Evolutionary conservation across 1,140 invertebrate genomes (phyloP).

Genomic region (Trichomalopsis sarcophagae): DNA sequence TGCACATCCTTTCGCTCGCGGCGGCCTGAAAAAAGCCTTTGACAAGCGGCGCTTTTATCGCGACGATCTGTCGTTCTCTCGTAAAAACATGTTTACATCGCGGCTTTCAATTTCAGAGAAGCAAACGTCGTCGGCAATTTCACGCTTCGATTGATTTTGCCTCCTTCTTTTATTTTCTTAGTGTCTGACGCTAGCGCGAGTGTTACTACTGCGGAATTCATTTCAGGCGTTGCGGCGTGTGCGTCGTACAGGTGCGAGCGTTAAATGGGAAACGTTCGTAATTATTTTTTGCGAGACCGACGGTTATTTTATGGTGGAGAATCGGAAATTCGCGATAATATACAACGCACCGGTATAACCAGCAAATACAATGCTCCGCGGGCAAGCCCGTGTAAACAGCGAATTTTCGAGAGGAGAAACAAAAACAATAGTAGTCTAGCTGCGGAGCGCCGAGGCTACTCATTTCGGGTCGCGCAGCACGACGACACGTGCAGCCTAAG

Average conservation of each 20-base stretch:
- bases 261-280: slow-evolving; percentile 17
- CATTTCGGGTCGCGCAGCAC: background rate
- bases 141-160: slow-evolving; percentile 47
- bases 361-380: too few relatives aligned
- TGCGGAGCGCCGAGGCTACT: background rate
- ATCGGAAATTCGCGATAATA: too few relatives aligned
- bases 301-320: background rate
- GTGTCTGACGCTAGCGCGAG: slow-evolving; percentile 39
- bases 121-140: slow-evolving; percentile 46
- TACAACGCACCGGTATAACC: too few relatives aligned
- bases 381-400: background rate
- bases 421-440: background rate
- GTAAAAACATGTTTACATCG: slow-evolving; percentile 48
- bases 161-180: slow-evolving; percentile 14
- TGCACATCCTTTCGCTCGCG: background rate
- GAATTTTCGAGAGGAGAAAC: background rate
- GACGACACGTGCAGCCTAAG: background rate
- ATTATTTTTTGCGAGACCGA: slow-evolving; percentile 8
- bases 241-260: background rate
- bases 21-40: slow-evolving; percentile 40
- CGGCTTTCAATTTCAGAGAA: slow-evolving; percentile 36
- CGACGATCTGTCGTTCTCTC: slow-evolving; percentile 26
- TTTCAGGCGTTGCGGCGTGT: background rate
- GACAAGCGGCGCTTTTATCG: slow-evolving; percentile 32
- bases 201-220: slow-evolving; percentile 41